Conservation (phyloP, 2,888 invertebrate genomes). For the Eupithecia subumbrata region DNA sequence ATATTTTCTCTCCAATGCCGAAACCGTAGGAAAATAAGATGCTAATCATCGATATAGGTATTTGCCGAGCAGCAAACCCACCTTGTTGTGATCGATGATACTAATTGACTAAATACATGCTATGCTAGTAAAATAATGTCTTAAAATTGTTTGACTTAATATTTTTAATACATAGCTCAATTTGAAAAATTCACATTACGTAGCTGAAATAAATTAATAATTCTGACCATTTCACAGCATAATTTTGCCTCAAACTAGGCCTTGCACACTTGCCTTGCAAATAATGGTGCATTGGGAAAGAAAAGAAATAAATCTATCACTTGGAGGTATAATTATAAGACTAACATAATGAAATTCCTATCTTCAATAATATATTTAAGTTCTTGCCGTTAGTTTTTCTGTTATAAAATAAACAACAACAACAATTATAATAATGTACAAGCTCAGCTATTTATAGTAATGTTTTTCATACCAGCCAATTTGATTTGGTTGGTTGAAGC, state of each 20-base stretch:
- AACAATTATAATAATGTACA: background rate
- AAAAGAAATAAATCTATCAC: background rate
- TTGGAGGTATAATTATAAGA: background rate
- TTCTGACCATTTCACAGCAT: background rate
- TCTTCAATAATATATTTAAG: background rate
- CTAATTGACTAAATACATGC: background rate
- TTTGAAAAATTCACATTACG: background rate
- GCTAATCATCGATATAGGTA: too few relatives aligned
- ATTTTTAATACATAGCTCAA: background rate
- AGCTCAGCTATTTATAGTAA: background rate
- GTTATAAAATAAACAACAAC: background rate
- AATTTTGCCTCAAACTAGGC: background rate
- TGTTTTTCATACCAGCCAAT: background rate
- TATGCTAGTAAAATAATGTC: too few relatives aligned
- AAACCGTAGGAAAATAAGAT: background rate
- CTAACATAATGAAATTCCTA: background rate
- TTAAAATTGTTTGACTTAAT: too few relatives aligned
- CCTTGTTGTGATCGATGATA: background rate
- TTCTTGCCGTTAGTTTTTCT: background rate
- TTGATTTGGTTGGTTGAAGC: background rate
- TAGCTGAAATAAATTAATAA: background rate
- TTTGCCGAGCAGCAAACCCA: background rate
- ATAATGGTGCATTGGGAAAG: background rate
- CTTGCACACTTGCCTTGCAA: too few relatives aligned
- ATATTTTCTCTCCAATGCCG: background rate